These are phyloP conservation scores for Ammodytes dubius DNA, from an alignment of 2,113 vertebrate species.

Conservation along the genomic window DNA sequence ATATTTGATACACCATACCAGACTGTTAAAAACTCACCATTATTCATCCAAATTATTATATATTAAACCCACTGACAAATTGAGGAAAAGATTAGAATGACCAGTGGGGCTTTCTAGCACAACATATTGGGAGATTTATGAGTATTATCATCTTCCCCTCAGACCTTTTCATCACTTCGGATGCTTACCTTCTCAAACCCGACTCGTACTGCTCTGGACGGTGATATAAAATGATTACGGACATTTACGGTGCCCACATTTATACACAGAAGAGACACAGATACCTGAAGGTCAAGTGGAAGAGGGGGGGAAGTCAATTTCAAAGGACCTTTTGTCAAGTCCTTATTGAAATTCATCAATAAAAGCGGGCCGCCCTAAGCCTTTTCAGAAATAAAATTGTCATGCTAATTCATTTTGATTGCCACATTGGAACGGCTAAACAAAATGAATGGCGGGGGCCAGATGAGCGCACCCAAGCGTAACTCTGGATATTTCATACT, in stretches of 20 bases:
- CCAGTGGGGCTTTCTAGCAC: constrained; percentile 36
- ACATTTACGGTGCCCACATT: constrained; percentile 61
- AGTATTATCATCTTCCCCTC: constrained; percentile 53
- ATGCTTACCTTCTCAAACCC: constrained; percentile 50
- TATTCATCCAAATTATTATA: constrained; percentile 58
- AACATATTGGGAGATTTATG: constrained; percentile 65
- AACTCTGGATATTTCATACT: constrained; percentile 86
- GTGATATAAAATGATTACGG: constrained; percentile 62
- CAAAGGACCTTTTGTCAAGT: constrained; percentile 78
- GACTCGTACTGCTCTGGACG: constrained; percentile 56
- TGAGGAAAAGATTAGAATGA: constrained; percentile 55
- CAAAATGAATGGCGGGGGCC: constrained; percentile 86
- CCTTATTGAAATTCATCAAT: constrained; percentile 84
- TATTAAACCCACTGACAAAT: constrained; percentile 45
- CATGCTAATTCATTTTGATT: constrained; percentile 90
- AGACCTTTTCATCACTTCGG: constrained; percentile 60
- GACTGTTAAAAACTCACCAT: constrained; percentile 30
- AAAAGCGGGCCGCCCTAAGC: constrained; percentile 73
- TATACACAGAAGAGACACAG: constrained; percentile 59
- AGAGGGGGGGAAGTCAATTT: constrained; percentile 54
- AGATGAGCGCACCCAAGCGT: constrained; percentile 80
- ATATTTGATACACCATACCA: constrained; percentile 36
- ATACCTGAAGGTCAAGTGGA: constrained; percentile 77
- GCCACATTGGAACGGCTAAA: constrained; percentile 85
- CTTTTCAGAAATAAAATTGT: constrained; percentile 88